Evolutionary conservation across 2,113 vertebrate genomes (phyloP).

Genomic region (Gymnarchus niloticus): DNA sequence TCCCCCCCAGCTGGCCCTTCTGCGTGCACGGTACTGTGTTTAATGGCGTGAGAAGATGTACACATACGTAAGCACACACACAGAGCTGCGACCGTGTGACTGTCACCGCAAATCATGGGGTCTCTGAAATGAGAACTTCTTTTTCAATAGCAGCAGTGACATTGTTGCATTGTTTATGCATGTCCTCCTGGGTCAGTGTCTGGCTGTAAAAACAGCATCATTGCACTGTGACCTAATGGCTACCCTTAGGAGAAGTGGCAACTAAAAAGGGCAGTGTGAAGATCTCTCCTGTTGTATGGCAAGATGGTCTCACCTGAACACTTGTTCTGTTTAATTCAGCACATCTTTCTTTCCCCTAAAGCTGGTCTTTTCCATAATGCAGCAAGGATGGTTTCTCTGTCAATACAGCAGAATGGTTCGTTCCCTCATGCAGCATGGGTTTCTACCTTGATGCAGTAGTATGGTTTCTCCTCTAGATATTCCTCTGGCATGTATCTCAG

Average conservation of each 20-base stretch:
- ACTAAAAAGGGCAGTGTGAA: not conserved
- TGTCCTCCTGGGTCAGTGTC: too few species aligned
- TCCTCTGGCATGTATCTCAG: not conserved
- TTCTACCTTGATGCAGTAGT: not conserved
- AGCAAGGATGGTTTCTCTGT: not conserved
- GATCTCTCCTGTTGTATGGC: not conserved
- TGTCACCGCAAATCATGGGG: not conserved
- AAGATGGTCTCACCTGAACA: not conserved
- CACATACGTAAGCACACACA: not conserved
- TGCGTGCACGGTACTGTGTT: too few species aligned
- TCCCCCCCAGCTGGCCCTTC: not conserved
- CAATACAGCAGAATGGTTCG: not conserved
- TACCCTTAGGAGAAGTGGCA: not conserved
- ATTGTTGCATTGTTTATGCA: too few species aligned
- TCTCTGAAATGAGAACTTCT: not conserved
- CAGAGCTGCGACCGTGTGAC: not conserved
- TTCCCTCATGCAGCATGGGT: not conserved
- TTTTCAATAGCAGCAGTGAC: not conserved
- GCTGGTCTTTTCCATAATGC: not conserved
- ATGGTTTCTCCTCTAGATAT: not conserved
- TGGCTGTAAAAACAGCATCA: too few species aligned
- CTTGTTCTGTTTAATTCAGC: not conserved
- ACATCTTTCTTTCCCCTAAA: not conserved
- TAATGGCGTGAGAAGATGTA: too few species aligned
- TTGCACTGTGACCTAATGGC: not conserved